These are phyloP conservation scores for Cheilosia soror DNA, from an alignment of 2,888 invertebrate genomes.

Conservation along the genomic window DNA sequence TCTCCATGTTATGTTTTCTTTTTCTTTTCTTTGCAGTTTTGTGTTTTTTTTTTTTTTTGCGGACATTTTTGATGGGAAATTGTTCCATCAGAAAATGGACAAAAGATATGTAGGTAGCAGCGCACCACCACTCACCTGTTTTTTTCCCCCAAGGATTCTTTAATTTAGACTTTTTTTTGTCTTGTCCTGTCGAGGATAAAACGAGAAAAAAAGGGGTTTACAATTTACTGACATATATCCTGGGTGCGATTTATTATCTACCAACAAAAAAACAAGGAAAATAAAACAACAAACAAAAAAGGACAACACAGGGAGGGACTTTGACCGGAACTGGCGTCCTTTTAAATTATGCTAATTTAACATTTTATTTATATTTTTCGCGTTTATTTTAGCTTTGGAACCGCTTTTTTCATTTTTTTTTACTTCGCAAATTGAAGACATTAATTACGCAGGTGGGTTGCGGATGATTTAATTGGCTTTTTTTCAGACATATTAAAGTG, in stretches of 20 bases:
- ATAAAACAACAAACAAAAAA: background rate
- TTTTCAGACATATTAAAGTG: slow-evolving; percentile 38
- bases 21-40: background rate
- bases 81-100: slow-evolving; percentile 50
- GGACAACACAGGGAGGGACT: slow-evolving; percentile 1
- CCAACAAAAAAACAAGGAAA: background rate
- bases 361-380: slow-evolving; percentile 50
- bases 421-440: slow-evolving; percentile 38
- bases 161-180: slow-evolving; percentile 34
- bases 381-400: slow-evolving; percentile 8
- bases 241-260: slow-evolving; percentile 40
- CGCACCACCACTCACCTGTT: slow-evolving; percentile 31
- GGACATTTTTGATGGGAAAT: slow-evolving; percentile 35
- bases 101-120: background rate
- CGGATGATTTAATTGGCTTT: slow-evolving; percentile 60
- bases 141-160: slow-evolving; percentile 18
- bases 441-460: slow-evolving; percentile 53
- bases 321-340: slow-evolving; percentile 27
- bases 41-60: background rate
- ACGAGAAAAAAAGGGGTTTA: slow-evolving; percentile 37
- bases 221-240: slow-evolving; percentile 26
- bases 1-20: slow-evolving; percentile 4
- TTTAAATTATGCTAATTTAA: slow-evolving; percentile 61
- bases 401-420: slow-evolving; percentile 5
- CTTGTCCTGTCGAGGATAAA: background rate